Evolutionary conservation across 2,888 invertebrate genomes (phyloP), one percentile per base, ranked within the genome.

Genomic region (Hirtodrosophila duncani): DNA sequence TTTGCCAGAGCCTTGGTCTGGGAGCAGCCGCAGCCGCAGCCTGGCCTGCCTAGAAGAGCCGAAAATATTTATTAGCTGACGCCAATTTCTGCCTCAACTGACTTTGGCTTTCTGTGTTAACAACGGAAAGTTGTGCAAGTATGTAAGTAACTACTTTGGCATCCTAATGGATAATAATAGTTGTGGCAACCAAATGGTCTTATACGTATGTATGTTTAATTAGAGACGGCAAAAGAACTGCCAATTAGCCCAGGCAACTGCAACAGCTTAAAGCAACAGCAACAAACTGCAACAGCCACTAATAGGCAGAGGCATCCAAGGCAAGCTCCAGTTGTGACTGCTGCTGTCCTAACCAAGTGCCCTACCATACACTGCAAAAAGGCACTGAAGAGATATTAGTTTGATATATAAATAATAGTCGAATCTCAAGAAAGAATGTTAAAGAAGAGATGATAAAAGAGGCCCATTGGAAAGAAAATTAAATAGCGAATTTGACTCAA

Each of bases 191-290:
- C n/a, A n/a, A n/a, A n/a, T n/a, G n/a, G n/a, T n/a, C n/a, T n/a
- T n/a, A n/a, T n/a, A n/a, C n/a, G n/a, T n/a, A n/a, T n/a, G 52
- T 60, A 56, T 58, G 57, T 58, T 66, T 77, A 77, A 77, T 71
- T 71, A 72, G 61, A 49, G 45, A 11, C 26, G 14, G 31, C 41
- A 24, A 26, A 29, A 29, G 11, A 38, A 9, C 14, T 14, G 27
- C 55, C 27, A 21, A 24, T 57, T 27, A 44, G 20, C 30, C 20
- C 14, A 16, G 10, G 37, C 49, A 50, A 44, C 36, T 45, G 52
- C 38, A 39, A 50, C 61, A 58, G 59, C 62, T 58, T 58, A 57
- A 52, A 2, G 11, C 20, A 49, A 57, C 29, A 29, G 38, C 56
- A 46, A 52, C 44, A 48, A 60, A 60, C 49, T 46, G 26, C 26